A percentile compares a stretch with the other conserved stretches of the same genome.
These are phyloP conservation scores for Leistus spinibarbis DNA, from an alignment of 2,888 invertebrate species.

Conservation along the genomic window DNA sequence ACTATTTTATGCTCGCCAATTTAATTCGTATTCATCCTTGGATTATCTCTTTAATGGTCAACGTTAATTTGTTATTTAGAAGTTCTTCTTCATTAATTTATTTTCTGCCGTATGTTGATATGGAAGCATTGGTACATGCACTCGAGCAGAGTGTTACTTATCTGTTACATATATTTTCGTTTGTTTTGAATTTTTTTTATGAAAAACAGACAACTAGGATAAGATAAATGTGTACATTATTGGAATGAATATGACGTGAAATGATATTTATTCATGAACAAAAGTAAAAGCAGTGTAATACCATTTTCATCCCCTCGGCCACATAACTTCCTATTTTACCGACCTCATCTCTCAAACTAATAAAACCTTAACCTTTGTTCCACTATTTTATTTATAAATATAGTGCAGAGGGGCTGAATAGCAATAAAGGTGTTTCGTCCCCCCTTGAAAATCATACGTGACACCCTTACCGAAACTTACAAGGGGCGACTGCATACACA, in stretches of 20 bases:
- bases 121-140: no score
- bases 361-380: conserved; percentile 16
- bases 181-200: neutral
- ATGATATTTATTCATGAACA: neutral
- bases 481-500: neutral
- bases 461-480: conserved; percentile 8
- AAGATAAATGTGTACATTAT: neutral
- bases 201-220: neutral
- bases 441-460: conserved; percentile 25
- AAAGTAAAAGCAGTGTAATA: neutral
- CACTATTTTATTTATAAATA: conserved; percentile 33
- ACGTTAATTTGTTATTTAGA: no score
- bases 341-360: neutral
- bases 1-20: no score
- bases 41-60: no score
- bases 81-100: no score
- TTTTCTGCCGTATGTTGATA: no score
- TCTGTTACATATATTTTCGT: neutral
- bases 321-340: neutral
- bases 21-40: no score
- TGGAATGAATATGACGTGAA: neutral
- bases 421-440: conserved; percentile 22
- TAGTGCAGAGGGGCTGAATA: conserved; percentile 20
- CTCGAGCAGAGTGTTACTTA: no score
- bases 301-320: neutral